Base-by-base conservation (phyloP, 2,113 vertebrate species). In the Triplophysa tibetana region DNA sequence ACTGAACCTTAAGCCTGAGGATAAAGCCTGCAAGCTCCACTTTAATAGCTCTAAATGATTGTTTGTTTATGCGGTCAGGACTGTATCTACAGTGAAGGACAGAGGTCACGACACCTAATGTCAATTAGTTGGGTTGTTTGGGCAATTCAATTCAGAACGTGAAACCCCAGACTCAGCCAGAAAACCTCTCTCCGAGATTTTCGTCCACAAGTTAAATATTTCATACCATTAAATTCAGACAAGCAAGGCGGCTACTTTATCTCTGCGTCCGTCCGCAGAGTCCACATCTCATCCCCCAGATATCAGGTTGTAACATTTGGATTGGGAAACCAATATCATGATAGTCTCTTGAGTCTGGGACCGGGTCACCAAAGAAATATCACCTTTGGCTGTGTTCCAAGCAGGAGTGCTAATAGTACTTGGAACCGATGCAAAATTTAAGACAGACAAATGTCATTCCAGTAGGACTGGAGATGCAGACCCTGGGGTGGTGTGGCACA, bases 81-180 rank as follows among this genome's bases (percentile, higher is more conserved):
- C 41, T 62, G 77, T 88, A 81, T 89, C 89, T 87, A 89, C 81
- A 87, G 85, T 85, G 38, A 23, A 21, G 80, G 41, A 75, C 72
- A 62, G 72, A 75, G 72, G 72, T 75, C 60, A 62, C n/a, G 23
- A 45, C 58, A 63, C 58, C 0, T 6, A 38, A 48, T 2, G 72
- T 21, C n/a, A 10, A 43, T 48, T 89, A 84, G 65, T 82, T 79
- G 70, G 33, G 9, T 45, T 45, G 43, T 45, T 61, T 83, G 73
- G 81, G 84, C 82, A 89, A 89, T 90, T 89, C 89, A 88, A 65
- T 81, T 54, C 84, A 86, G 84, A 73, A 74, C 86, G 85, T 70
- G 23, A 87, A 89, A 69, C 80, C 19, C 54, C 54, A n/a, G 54
- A 58, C 54, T n/a, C 4, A 29, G 9, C 17, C 12, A 21, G 13